Conservation (phyloP, 2,888 invertebrate genomes). For the Hirtodrosophila duncani region DNA sequence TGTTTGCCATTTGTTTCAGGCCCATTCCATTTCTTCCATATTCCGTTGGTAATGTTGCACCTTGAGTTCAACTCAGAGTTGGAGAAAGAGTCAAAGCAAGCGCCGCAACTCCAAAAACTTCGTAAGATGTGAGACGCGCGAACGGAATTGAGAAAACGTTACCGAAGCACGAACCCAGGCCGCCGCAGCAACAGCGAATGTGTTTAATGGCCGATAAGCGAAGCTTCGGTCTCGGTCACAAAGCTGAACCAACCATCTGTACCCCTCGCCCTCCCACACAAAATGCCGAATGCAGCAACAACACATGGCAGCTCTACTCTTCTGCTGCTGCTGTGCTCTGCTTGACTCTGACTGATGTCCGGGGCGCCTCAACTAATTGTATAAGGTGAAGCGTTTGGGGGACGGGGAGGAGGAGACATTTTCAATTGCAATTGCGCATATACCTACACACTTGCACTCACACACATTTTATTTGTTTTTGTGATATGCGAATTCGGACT, state of each 20-base stretch:
- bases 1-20: slow-evolving; percentile 50
- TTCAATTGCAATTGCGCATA: slow-evolving; percentile 21
- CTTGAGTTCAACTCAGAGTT: slow-evolving; percentile 41
- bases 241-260: slow-evolving; percentile 6
- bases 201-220: slow-evolving; percentile 47
- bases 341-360: slow-evolving; percentile 50
- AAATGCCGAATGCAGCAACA: slow-evolving; percentile 38
- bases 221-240: slow-evolving; percentile 37
- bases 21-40: slow-evolving; percentile 15
- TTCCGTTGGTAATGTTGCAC: slow-evolving; percentile 56
- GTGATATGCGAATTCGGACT: slow-evolving; percentile 21
- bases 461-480: slow-evolving; percentile 48
- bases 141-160: slow-evolving; percentile 50
- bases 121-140: slow-evolving; percentile 38
- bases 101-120: slow-evolving; percentile 40
- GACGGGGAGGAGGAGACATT: not conserved
- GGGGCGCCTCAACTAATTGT: slow-evolving; percentile 46
- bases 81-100: too few species aligned
- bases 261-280: too few species aligned
- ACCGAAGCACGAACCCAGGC: too few species aligned
- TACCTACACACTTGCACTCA: too few species aligned
- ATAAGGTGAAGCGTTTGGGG: slow-evolving; percentile 4
- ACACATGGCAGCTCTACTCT: slow-evolving; percentile 25
- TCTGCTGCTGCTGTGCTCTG: not conserved
- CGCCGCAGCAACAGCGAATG: slow-evolving; percentile 47